phyloP scores from a whole-genome alignment of 2,797 vertebrate genomes.

The Falco berigora region DNA sequence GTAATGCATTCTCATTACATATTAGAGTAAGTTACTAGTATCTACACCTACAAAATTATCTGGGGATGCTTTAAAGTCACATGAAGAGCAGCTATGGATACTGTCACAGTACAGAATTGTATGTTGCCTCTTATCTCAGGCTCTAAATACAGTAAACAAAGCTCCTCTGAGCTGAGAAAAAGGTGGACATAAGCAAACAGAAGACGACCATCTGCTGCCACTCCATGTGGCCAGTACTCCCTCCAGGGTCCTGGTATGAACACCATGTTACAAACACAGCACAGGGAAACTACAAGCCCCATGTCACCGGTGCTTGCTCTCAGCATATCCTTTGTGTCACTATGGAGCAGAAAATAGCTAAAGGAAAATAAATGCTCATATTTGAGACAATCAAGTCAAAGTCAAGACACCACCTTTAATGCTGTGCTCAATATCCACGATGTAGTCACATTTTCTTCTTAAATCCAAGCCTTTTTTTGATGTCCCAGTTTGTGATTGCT shows the following conservation, averaged over 20 bases:
- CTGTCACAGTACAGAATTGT: not conserved
- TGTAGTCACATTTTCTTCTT: not conserved
- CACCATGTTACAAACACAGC: not conserved
- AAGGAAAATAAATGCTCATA: not conserved
- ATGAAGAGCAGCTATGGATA: not conserved
- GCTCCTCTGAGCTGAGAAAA: not conserved
- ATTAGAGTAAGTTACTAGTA: not conserved
- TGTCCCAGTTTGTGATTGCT: not conserved
- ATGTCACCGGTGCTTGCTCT: not conserved
- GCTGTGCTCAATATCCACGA: not conserved
- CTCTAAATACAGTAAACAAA: not conserved
- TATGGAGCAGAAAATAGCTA: not conserved
- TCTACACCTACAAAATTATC: not conserved
- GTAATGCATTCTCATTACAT: not conserved
- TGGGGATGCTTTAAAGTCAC: not conserved
- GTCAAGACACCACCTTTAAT: not conserved
- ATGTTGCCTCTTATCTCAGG: not conserved
- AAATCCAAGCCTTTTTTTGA: not conserved
- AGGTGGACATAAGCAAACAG: not conserved
- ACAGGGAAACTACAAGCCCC: not conserved
- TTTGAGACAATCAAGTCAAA: not conserved
- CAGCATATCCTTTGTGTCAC: not conserved
- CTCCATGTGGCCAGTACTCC: not conserved
- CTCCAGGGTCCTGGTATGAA: not conserved
- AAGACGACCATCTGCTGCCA: not conserved